Percentiles rank a stretch among this genome's conserved stretches.
These are phyloP conservation scores for Hyposoter didymator DNA, from an alignment of 2,888 invertebrate genomes.

Conservation along the genomic window DNA sequence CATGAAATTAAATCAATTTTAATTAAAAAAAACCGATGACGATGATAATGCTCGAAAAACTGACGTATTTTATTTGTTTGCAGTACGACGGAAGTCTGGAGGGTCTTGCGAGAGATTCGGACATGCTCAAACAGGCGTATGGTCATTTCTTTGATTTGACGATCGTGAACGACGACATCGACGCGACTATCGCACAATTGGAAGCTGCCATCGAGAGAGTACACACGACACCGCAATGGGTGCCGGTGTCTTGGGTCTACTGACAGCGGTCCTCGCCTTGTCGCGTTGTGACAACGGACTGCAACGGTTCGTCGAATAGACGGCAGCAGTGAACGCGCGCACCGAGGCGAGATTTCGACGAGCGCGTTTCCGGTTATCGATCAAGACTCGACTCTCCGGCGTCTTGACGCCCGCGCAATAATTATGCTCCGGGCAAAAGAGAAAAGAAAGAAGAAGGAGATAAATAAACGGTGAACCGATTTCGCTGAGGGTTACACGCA, in stretches of 20 bases:
- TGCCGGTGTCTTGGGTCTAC: conserved; percentile 99
- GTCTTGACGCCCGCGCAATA: conserved; percentile 6
- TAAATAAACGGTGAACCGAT: conserved; percentile 28
- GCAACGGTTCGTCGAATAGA: conserved; percentile 81
- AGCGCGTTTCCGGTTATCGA: conserved; percentile 50
- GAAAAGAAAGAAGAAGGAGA: not conserved
- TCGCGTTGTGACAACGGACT: conserved; percentile 78
- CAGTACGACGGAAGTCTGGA: conserved; percentile 99
- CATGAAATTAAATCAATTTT: too few species aligned
- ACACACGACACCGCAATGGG: conserved; percentile 97
- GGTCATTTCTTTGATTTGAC: conserved; percentile 99
- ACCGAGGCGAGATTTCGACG: conserved; percentile 58
- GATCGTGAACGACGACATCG: conserved; percentile 99
- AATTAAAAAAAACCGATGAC: not conserved
- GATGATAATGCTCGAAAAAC: not conserved
- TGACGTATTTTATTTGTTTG: not conserved
- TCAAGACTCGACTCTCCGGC: not conserved
- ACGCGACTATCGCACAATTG: conserved; percentile 97
- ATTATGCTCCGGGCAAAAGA: not conserved
- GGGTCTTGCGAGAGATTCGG: conserved; percentile 97
- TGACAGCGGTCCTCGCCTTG: conserved; percentile 87
- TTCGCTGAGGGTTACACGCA: conserved; percentile 31
- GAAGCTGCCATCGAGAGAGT: conserved; percentile 96
- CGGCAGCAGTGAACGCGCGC: conserved; percentile 78
- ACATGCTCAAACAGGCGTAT: conserved; percentile 97